Evolutionary conservation across 2,888 invertebrate genomes (phyloP).

Genomic region (Chrysina gloriosa): DNA sequence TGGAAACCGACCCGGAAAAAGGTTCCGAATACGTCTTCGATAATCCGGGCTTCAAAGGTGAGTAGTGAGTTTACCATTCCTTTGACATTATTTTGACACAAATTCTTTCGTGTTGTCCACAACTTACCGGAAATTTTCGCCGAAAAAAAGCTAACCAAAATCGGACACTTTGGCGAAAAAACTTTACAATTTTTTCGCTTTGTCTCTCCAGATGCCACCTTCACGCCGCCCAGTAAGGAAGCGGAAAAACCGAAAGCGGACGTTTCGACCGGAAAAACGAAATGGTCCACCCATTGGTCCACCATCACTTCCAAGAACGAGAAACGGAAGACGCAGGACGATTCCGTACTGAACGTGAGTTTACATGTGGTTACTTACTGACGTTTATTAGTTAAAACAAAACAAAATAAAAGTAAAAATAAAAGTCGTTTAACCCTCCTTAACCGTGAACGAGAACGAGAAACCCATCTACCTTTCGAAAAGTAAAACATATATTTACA

Average conservation of each 20-base stretch:
- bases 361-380: background rate
- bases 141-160: background rate
- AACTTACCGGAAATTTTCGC: too few species aligned
- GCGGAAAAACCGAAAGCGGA: constrained; percentile 53
- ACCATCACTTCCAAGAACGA: constrained; percentile 63
- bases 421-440: too few species aligned
- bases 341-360: constrained; percentile 69
- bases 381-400: too few species aligned
- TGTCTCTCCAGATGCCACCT: constrained; percentile 61
- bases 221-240: constrained; percentile 59
- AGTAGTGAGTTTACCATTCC: too few species aligned
- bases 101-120: too few species aligned
- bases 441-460: too few species aligned
- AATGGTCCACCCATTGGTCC: constrained; percentile 67
- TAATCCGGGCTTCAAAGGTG: constrained; percentile 80
- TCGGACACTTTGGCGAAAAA: too few species aligned
- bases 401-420: too few species aligned
- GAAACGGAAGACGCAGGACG: constrained; percentile 70
- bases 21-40: constrained; percentile 85
- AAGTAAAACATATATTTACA: too few species aligned
- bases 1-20: constrained; percentile 80
- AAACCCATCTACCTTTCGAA: too few species aligned
- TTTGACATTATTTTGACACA: too few species aligned
- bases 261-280: constrained; percentile 58
- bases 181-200: too few species aligned